phyloP scores from a whole-genome alignment of 2,888 invertebrate species.

The Ceraclea dissimilis region DNA sequence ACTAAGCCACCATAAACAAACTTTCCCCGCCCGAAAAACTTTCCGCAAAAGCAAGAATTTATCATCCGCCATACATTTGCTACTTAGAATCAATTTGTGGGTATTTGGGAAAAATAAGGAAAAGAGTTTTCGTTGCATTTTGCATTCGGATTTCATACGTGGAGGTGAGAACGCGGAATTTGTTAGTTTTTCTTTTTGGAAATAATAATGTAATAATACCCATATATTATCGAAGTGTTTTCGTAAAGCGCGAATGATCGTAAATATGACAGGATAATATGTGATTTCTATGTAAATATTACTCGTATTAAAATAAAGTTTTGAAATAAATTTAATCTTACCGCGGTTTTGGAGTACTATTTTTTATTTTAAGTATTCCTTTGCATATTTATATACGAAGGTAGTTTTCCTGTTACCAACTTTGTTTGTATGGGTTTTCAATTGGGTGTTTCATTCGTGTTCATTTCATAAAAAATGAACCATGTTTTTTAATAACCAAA shows the following conservation, averaged over 20 bases:
- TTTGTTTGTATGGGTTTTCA: too few species aligned
- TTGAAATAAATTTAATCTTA: too few species aligned
- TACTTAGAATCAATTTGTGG: conserved; percentile 2
- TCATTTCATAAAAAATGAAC: too few species aligned
- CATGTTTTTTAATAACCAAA: too few species aligned
- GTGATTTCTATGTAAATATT: too few species aligned
- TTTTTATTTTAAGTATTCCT: too few species aligned
- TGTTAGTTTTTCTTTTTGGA: background rate
- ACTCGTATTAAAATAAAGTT: too few species aligned
- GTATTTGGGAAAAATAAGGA: background rate
- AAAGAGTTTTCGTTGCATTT: background rate
- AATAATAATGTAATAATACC: background rate
- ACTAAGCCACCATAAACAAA: conserved; percentile 12
- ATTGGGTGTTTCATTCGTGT: too few species aligned
- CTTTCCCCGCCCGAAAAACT: conserved; percentile 8
- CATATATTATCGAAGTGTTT: background rate
- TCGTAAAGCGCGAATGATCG: background rate
- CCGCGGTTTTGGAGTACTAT: too few species aligned
- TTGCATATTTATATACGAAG: too few species aligned
- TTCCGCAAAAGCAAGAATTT: conserved; percentile 6
- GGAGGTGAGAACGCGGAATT: background rate
- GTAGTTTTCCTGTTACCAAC: too few species aligned
- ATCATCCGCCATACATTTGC: background rate
- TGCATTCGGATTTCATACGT: background rate
- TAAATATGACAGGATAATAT: too few species aligned